Base-by-base conservation (phyloP, 2,113 vertebrate genomes). In the Stictonetta naevosa region DNA sequence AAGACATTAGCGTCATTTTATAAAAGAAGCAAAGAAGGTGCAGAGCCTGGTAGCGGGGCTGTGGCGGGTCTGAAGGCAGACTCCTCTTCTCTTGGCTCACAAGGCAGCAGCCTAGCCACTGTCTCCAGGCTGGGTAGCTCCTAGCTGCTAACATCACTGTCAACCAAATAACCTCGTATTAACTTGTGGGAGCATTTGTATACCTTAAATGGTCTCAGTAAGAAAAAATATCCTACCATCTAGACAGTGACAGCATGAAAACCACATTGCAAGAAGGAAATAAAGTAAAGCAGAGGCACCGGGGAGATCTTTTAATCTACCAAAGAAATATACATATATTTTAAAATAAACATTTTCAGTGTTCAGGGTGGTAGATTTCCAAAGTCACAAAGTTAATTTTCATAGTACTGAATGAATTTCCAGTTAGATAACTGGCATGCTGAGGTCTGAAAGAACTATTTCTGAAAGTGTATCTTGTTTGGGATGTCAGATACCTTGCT, bases 331-430 rank as follows among this genome's bases (percentile, higher is more conserved):
- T 56, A 86, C 73, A 22, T 48, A 21, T 22, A 48, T 48, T 48
- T 48, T 48, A 48, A 83, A 34, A 68, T 13, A 55, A n/a, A 12
- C 42, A 5, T n/a, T 91, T 68, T 40, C 4, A 6, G 31, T 76
- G 40, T 80, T 75, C n/a, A 34, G 18, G n/a, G 40, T 62, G 63
- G 31, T 83, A 48, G n/a, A 83, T 81, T 88, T 94, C 63, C 34
- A n/a, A 46, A 31, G 19, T 59, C 44, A 52, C 16, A 15, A 62
- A 68, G 40, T 55, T 73, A 3, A 12, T 90, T 93, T 93, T 63
- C 5, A 6, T 40, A 62, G n/a, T 26, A 17, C 38, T 69, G 64
- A 82, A 67, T 74, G 55, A n/a, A 53, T 75, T 92, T 78, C 81
- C 23, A n/a, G n/a, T 59, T 59, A 68, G 55, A 34, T 74, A 66